Evolutionary conservation across 2,113 vertebrate species (phyloP).

Genomic region (Brachypteracias leptosomus): DNA sequence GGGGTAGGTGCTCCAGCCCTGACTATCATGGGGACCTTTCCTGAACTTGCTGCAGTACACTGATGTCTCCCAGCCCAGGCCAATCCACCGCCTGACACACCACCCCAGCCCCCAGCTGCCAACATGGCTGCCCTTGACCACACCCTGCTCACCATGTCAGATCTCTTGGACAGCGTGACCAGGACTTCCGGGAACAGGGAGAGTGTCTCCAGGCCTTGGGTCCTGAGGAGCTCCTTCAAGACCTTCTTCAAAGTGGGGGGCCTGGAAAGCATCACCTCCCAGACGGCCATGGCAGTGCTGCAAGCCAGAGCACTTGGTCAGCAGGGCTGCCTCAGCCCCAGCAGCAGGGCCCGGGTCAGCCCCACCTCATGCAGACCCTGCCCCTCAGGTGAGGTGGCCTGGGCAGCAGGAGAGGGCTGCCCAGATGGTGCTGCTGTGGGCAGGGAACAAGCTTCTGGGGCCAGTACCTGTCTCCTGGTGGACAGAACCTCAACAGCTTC

Average conservation of each 20-base stretch:
- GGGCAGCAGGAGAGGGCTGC: no score
- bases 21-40: no score
- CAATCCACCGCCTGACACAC: not conserved
- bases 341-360: no score
- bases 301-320: not conserved
- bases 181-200: not conserved
- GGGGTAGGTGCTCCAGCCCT: no score
- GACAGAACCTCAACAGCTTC: no score
- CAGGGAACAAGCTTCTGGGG: no score
- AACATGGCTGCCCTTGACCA: not conserved
- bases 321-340: not conserved
- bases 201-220: not conserved
- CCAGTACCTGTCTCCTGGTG: no score
- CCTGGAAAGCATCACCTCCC: not conserved
- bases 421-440: no score
- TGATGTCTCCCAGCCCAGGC: no score
- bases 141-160: not conserved
- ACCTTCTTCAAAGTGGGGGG: not conserved
- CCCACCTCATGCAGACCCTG: no score
- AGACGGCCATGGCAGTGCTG: not conserved
- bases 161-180: not conserved
- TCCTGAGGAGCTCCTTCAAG: not conserved
- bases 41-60: no score
- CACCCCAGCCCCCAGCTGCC: not conserved
- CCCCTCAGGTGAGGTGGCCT: no score